Evolutionary conservation across 2,113 vertebrate genomes (phyloP).

Genomic region (Tonatia bakeri): DNA sequence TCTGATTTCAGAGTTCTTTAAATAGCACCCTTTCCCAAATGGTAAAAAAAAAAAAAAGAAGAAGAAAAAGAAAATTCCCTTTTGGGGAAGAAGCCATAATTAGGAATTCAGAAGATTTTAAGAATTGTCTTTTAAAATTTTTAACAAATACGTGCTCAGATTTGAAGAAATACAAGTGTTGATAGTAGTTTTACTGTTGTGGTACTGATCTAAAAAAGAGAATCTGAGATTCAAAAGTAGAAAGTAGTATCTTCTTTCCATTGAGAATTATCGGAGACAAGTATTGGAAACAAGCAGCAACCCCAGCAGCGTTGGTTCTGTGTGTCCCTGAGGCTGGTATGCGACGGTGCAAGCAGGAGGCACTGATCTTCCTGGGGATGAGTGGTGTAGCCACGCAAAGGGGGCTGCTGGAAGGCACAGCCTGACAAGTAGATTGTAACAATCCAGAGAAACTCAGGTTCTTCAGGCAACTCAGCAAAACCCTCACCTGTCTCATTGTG

Average conservation of each 20-base stretch:
- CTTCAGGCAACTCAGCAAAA: background rate
- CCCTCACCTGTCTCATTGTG: background rate
- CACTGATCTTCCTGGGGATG: too few species aligned
- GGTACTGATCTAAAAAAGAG: background rate
- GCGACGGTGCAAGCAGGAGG: background rate
- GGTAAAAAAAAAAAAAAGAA: background rate
- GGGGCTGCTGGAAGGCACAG: background rate
- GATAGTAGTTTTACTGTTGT: background rate
- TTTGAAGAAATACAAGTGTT: background rate
- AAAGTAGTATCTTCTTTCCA: background rate
- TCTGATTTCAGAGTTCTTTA: conserved; percentile 49
- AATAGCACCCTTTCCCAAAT: conserved; percentile 43
- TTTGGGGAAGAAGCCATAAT: background rate
- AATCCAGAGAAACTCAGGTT: background rate
- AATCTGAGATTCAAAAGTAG: background rate
- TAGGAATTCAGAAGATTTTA: conserved; percentile 18
- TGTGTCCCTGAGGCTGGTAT: background rate
- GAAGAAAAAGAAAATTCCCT: background rate
- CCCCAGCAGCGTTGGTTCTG: background rate
- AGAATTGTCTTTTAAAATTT: background rate
- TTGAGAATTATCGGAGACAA: background rate
- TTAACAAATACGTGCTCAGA: background rate
- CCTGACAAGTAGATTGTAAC: background rate
- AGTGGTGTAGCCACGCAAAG: background rate
- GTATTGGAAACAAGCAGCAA: background rate